These are phyloP conservation scores for Lobophora halterata DNA, from an alignment of 2,888 invertebrate species.

Conservation along the genomic window DNA sequence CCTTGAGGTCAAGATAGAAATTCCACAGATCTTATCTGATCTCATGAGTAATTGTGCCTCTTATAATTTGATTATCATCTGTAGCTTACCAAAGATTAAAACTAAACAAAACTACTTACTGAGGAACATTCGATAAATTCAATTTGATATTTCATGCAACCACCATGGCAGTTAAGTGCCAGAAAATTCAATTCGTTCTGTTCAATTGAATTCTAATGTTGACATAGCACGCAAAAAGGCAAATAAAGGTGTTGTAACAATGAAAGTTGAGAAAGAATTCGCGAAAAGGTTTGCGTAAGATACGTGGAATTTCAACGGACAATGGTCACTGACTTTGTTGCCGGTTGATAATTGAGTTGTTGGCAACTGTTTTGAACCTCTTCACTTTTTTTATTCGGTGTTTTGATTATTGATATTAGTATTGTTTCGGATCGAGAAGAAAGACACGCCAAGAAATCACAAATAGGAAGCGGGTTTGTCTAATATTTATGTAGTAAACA, in stretches of 20 bases:
- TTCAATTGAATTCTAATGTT: too few relatives aligned
- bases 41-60: conserved; percentile 4
- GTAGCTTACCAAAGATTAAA: too few relatives aligned
- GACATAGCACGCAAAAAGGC: conserved; percentile 39
- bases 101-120: too few relatives aligned
- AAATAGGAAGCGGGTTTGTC: conserved; percentile 5
- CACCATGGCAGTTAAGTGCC: conserved; percentile 2
- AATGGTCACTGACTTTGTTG: conserved; percentile 32
- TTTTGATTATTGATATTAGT: conserved; percentile 17
- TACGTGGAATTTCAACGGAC: conserved; percentile 36
- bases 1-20: conserved; percentile 36
- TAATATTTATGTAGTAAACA: too few relatives aligned
- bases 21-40: conserved; percentile 33
- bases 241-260: conserved; percentile 46
- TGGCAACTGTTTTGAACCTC: conserved; percentile 32
- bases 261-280: conserved; percentile 55
- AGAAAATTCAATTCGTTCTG: conserved; percentile 20
- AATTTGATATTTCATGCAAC: conserved; percentile 6
- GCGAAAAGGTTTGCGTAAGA: conserved; percentile 46
- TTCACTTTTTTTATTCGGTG: too few relatives aligned
- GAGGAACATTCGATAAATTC: conserved; percentile 4
- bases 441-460: conserved; percentile 1
- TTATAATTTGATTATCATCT: conserved; percentile 14
- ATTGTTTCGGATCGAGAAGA: conserved; percentile 3
- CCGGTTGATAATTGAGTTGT: conserved; percentile 21